Percentiles rank a stretch among this genome's conserved stretches.
Conservation (phyloP, 2,113 vertebrate genomes). For the Chrysochloris asiatica region DNA sequence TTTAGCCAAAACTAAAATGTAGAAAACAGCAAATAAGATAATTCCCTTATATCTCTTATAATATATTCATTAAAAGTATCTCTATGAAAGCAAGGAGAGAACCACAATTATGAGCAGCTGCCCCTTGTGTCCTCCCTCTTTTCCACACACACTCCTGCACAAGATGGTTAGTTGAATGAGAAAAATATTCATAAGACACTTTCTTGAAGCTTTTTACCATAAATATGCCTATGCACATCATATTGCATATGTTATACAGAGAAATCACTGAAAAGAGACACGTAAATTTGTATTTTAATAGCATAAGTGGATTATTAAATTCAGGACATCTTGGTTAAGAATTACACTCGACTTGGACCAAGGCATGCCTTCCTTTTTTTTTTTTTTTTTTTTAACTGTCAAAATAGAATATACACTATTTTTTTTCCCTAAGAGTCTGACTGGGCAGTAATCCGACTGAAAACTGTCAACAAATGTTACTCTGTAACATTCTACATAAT, state of each 20-base stretch:
- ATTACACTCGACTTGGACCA: conserved; percentile 23
- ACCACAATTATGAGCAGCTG: background rate
- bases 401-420: conserved; percentile 27
- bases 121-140: background rate
- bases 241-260: background rate
- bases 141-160: background rate
- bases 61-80: background rate
- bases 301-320: background rate
- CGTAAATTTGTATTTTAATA: background rate
- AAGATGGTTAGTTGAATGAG: background rate
- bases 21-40: background rate
- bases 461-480: conserved; percentile 57
- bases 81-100: background rate
- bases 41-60: background rate
- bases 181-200: background rate
- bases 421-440: conserved; percentile 23
- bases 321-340: background rate
- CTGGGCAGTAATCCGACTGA: conserved; percentile 17
- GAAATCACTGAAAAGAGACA: background rate
- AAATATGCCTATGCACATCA: background rate
- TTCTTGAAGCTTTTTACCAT: background rate
- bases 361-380: too few species aligned
- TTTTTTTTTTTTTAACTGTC: background rate
- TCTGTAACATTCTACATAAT: conserved; percentile 55
- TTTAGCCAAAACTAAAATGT: conserved; percentile 36